phyloP scores from a whole-genome alignment of 2,113 vertebrate genomes.

The Atherinomorus stipes region DNA sequence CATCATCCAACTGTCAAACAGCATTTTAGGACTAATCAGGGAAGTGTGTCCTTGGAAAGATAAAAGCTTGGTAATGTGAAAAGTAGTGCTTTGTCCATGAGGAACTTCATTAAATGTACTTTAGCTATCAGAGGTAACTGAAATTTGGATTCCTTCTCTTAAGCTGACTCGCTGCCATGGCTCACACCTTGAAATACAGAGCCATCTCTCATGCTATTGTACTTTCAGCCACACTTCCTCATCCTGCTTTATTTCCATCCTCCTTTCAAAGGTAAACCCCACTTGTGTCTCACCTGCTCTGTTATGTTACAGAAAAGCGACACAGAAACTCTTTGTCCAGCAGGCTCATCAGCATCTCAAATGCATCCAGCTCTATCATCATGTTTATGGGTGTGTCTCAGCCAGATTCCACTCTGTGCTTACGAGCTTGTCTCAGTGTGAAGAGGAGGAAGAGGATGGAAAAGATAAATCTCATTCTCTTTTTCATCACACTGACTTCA shows the following conservation, averaged over 20 bases:
- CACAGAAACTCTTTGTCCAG: constrained; percentile 5
- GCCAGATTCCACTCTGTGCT: constrained; percentile 8
- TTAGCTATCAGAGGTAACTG: no score
- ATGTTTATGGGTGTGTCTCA: constrained; percentile 37
- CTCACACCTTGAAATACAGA: no score
- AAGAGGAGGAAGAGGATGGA: constrained; percentile 26
- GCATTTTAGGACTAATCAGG: constrained; percentile 35
- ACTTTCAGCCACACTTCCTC: no score
- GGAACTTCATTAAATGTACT: no score
- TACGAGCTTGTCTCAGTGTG: constrained; percentile 13
- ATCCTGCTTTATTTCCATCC: background rate
- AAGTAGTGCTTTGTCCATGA: background rate
- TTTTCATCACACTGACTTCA: constrained; percentile 75
- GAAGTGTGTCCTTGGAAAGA: background rate
- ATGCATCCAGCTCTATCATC: constrained; percentile 45
- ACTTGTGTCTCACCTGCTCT: background rate
- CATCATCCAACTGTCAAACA: constrained; percentile 64
- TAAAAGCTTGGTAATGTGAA: background rate
- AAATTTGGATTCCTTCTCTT: no score
- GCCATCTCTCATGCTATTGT: no score
- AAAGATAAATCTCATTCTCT: constrained; percentile 67
- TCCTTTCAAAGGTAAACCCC: background rate
- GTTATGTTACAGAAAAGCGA: background rate
- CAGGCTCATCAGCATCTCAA: constrained; percentile 40
- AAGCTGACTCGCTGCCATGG: no score